These are phyloP conservation scores for Zeuzera pyrina DNA, from an alignment of 2,888 invertebrate species.

Conservation along the genomic window DNA sequence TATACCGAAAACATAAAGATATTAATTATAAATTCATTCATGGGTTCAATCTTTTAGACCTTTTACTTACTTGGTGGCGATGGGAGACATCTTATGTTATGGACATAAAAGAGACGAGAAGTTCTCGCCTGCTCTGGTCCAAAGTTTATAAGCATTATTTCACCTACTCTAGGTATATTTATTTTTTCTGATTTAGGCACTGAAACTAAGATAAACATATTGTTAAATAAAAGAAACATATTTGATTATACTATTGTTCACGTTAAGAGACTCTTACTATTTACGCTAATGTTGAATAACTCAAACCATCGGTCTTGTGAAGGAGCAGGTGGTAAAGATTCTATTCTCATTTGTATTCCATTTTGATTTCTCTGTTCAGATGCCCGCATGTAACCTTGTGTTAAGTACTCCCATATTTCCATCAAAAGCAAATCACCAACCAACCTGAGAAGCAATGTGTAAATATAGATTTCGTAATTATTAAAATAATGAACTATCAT, in stretches of 20 bases:
- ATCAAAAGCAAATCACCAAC: slow-evolving; percentile 72
- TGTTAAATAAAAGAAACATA: neutral
- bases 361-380: slow-evolving; percentile 26
- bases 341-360: slow-evolving; percentile 40
- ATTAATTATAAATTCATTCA: neutral
- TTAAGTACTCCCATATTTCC: slow-evolving; percentile 75
- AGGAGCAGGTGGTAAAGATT: slow-evolving; percentile 41
- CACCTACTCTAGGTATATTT: slow-evolving; percentile 44
- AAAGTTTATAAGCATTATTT: slow-evolving; percentile 44
- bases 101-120: slow-evolving; percentile 51
- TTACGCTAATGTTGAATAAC: slow-evolving; percentile 43
- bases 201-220: slow-evolving; percentile 36
- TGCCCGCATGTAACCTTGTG: slow-evolving; percentile 40
- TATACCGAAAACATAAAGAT: too few relatives aligned
- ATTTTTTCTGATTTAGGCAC: slow-evolving; percentile 34
- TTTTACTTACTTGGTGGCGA: slow-evolving; percentile 49
- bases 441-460: slow-evolving; percentile 57
- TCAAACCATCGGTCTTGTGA: slow-evolving; percentile 39
- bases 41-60: neutral
- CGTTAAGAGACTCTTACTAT: slow-evolving; percentile 26
- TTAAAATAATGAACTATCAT: too few relatives aligned
- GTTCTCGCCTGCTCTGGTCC: slow-evolving; percentile 33
- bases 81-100: slow-evolving; percentile 44
- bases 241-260: neutral
- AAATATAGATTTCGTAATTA: too few relatives aligned